Conservation (phyloP, 2,888 invertebrate species). For the Dasysyrphus albostriatus region DNA sequence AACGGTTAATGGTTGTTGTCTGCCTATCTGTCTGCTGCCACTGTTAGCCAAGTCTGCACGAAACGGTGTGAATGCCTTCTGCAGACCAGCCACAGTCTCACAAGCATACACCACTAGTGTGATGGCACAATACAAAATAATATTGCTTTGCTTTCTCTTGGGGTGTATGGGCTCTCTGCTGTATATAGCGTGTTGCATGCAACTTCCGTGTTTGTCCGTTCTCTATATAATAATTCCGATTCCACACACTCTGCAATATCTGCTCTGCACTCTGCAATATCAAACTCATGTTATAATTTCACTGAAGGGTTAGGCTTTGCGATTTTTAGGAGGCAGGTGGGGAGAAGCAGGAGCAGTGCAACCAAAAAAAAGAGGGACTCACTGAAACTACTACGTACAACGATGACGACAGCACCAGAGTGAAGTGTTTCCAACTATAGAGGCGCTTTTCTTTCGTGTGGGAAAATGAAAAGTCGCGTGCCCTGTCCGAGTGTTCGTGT, state of each 20-base stretch:
- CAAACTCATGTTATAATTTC: constrained; percentile 40
- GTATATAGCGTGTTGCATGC: constrained; percentile 76
- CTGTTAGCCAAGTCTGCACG: constrained; percentile 77
- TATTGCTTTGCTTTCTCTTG: constrained; percentile 34
- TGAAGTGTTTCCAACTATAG: constrained; percentile 46
- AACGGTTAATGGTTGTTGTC: constrained; percentile 76
- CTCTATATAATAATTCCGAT: no score
- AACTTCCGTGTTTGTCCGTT: constrained; percentile 62
- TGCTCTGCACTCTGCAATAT: constrained; percentile 58
- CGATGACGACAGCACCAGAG: constrained; percentile 63
- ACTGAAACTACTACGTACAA: constrained; percentile 52
- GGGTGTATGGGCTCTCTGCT: constrained; percentile 62
- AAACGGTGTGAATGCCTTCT: constrained; percentile 83
- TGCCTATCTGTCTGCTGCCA: constrained; percentile 75
- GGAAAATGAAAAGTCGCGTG: constrained; percentile 65
- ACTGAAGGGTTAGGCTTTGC: background rate
- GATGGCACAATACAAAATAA: background rate
- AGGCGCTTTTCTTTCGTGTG: constrained; percentile 66
- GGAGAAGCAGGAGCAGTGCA: background rate
- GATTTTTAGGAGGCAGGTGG: background rate
- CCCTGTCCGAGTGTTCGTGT: constrained; percentile 50
- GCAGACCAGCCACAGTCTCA: constrained; percentile 79
- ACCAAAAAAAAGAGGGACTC: constrained; percentile 25
- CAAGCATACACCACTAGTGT: background rate
- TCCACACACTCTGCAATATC: constrained; percentile 22